Base-by-base conservation (phyloP, 2,888 invertebrate genomes). In the Lottia scabra region DNA sequence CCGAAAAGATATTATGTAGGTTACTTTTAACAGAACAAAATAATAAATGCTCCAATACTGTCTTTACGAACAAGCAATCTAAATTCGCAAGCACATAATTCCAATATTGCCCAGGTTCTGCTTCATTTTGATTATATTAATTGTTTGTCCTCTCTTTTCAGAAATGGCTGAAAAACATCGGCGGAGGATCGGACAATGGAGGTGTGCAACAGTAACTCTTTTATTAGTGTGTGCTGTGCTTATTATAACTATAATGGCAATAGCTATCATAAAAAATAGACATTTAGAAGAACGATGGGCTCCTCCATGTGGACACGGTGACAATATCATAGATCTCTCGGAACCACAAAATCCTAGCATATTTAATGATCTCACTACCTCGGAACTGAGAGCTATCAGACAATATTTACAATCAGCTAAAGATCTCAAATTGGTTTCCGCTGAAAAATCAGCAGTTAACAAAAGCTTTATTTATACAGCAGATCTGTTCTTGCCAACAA, bases 401-500 rank as follows among this genome's bases (percentile, higher is more conserved):
- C 12, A 70, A 15, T 81, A 70, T 43, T 66, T 83, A 10, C 67
- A 73, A 65, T 68, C 67, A 2, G 66, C 75, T n/a, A 74, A 71
- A 27, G 72, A 72, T 19, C 73, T 82, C 1, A 77, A 78, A 56
- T 71, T 80, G 6, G 63, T 63, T 0, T 48, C 46, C 1, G 72
- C 78, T 2, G 71, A 68, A 0, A 23, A 67, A 4, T 67, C 70
- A 0, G 27, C 12, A n/a, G 45, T 78, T n/a, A 65, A 70, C 43
- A 63, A 70, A 13, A 78, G 76, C 23, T 76, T 74, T 64, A 69
- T 82, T n/a, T 80, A 78, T 66, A 73, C 71, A 62, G 75, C 80
- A 15, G 83, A 82, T 16, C 44, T 84, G 15, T 67, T 76, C 66
- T 56, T 80, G 16, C 82, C 83, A 8, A 48, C 70, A 0, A 84